These are phyloP conservation scores for Suillia variegata DNA, from an alignment of 2,888 invertebrate species.

Conservation along the genomic window DNA sequence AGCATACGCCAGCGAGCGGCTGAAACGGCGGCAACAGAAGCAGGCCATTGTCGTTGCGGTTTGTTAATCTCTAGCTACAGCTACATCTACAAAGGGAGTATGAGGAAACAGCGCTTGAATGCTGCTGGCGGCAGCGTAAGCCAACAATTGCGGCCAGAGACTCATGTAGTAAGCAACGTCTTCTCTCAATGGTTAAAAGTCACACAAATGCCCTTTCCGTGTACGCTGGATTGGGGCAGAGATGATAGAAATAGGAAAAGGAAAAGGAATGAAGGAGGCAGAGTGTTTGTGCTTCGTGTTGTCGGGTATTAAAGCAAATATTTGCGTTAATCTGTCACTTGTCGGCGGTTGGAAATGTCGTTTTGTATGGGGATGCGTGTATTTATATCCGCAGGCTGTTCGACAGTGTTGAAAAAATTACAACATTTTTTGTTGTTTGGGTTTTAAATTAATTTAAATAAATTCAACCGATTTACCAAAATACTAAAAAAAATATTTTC, in stretches of 20 bases:
- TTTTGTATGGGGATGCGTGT: neutral
- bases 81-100: too few species aligned
- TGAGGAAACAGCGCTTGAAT: too few species aligned
- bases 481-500: too few species aligned
- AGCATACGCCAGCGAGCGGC: constrained; percentile 43
- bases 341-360: constrained; percentile 19
- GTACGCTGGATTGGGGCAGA: neutral
- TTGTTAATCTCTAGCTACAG: too few species aligned
- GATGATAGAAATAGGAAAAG: too few species aligned
- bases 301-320: constrained; percentile 46
- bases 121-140: neutral
- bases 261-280: too few species aligned
- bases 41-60: constrained; percentile 18
- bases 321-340: constrained; percentile 51
- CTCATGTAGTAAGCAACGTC: neutral
- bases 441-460: too few species aligned
- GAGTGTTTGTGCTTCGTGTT: constrained; percentile 24
- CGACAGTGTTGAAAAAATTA: too few species aligned
- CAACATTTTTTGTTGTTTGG: too few species aligned
- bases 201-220: neutral
- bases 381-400: neutral
- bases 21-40: constrained; percentile 36
- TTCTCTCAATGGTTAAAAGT: neutral
- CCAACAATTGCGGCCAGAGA: neutral
- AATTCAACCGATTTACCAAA: too few species aligned